Evolutionary conservation across 1,140 invertebrate genomes (phyloP), one percentile per base, ranked within the genome.

Genomic region (Drosophila tsacasi): DNA sequence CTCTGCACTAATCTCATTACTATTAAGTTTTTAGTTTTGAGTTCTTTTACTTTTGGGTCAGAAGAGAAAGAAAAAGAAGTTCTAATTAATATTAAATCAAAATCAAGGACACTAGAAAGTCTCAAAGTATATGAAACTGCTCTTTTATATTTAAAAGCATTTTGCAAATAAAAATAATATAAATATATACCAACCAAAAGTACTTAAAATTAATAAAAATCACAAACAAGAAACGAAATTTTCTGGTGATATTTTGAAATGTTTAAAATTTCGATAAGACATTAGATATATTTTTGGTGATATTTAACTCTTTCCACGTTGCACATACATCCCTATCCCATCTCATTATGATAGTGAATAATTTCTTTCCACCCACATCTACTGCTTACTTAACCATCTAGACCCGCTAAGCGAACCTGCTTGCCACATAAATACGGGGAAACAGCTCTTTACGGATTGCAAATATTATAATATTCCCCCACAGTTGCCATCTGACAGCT

Each of bases 381-480:
- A 19, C 19, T 37, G n/a, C 19, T 35, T 55, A 37, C 52, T 23
- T 55, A 17, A 17, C 52, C 32, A 30, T 17, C 23, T 39, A 27
- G 54, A 23, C 21, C n/a, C 35, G 32, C 12, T 17, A 39, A 39
- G n/a, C 59, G 25, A 25, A 21, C n/a, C 35, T 23, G n/a, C 47
- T 35, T 44, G 32, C 49, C 47, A 57, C 19, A 47, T 71, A 35
- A 55, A 32, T 47, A 32, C 13, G 39, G 15, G 23, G 49, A 54
- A 52, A 54, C 15, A 21, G 47, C 62, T 42, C 42, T 64, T 44
- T 54, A 50, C 67, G 50, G 63, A 67, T 55, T 55, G 64, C 67
- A 46, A 71, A 63, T 40, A 71, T 71, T 71, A 68, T 71, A 71
- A 71, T 71, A 71, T 71, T 68, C 67, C 63, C 66, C 50, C 64